Evolutionary conservation across 92 coral and sea anemone species (phyloP), one percentile per base, ranked within the genome.

Genomic region (Palythoa grandis): DNA sequence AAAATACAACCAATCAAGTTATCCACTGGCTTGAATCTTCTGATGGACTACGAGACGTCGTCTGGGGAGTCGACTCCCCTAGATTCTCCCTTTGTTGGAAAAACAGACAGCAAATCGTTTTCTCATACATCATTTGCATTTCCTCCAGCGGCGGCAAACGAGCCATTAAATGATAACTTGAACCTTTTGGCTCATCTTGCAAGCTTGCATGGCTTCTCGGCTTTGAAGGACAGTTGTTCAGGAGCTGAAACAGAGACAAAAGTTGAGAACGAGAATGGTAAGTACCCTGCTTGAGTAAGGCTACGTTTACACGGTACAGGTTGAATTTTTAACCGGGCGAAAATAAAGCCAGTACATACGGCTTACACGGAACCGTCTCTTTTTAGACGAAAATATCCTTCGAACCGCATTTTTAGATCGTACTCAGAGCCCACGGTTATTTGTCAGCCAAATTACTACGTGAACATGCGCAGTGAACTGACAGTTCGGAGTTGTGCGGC

Each of bases 11-110:
- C 76, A 43, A 63, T 79, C 35, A 79, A 77, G 17, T 66, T 89
- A 20, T 88, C 95, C 19, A 77, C 90, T 61, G 99, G 98, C 58
- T 82, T 97, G 43, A 92, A 92, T 74, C 88, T 95, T 11, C 85
- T 97, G 16, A 87, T 88, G 95, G 98, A 89, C 79, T 97, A 97
- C 48, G 91, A 88, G 76, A 95, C 99, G 6, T 95, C 99, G 3
- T 75, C 92, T 10, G 98, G 93, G 39, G 91, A 85, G 40, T 88
- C 95, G 1, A 92, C 94, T 11, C 86, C 88, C 0, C 19, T 48
- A 68, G 83, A 77, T 8, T 77, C 93, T 20, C 79, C 82, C 0
- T 74, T 69, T 74, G 80, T 73, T 52, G 66, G 76, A 11, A 71
- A 70, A 38, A 9, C 35, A 56, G 65, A 60, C 15, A 87, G 25